Conservation (phyloP, 1,140 invertebrate species). For the Platyura marginata region DNA sequence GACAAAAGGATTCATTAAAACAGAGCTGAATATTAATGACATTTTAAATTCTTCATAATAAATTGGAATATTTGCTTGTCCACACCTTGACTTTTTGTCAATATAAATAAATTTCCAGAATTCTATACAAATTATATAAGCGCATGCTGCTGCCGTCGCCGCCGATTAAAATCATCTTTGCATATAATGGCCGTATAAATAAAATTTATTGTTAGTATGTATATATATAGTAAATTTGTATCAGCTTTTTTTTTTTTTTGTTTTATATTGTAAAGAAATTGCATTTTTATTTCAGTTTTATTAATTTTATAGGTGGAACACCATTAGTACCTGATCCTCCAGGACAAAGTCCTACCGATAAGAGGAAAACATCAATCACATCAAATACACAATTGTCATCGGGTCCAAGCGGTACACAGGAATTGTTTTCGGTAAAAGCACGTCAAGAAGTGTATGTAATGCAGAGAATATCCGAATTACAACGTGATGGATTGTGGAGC, state of each 20-base stretch:
- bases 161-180: no score
- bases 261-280: not conserved
- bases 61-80: no score
- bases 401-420: conserved; percentile 38
- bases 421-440: conserved; percentile 73
- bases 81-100: no score
- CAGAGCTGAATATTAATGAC: no score
- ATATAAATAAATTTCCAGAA: no score
- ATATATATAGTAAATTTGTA: no score
- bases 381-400: conserved; percentile 30
- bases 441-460: conserved; percentile 91
- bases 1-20: no score
- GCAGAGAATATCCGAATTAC: conserved; percentile 73
- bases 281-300: conserved; percentile 6
- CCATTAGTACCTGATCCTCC: conserved; percentile 28
- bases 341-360: conserved; percentile 8
- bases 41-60: no score
- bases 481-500: conserved; percentile 83
- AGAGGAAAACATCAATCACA: conserved; percentile 19
- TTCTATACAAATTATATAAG: no score
- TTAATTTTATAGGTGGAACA: conserved; percentile 29
- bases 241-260: not conserved
- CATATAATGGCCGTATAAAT: no score
- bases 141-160: no score
- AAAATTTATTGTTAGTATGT: no score